Conservation (phyloP, 2,797 vertebrate genomes). For the Natrix natrix region DNA sequence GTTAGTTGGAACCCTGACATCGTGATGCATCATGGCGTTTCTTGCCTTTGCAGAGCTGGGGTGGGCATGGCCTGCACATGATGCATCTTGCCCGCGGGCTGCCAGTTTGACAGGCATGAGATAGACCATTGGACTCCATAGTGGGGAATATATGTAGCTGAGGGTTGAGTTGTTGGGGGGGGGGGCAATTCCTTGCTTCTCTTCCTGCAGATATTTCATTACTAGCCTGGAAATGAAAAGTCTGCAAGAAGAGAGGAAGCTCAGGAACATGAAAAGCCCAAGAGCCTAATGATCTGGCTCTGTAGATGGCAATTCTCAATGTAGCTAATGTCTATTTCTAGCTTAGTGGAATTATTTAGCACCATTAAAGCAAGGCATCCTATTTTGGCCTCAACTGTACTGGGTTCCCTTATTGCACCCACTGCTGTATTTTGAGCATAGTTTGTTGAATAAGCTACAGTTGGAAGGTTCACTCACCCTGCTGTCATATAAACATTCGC, state of each 20-base stretch:
- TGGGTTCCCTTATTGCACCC: not conserved
- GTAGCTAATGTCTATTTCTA: not conserved
- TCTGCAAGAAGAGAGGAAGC: not conserved
- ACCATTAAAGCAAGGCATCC: not conserved
- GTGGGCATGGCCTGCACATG: too few species aligned
- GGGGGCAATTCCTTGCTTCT: not conserved
- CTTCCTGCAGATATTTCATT: not conserved
- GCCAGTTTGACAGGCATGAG: too few species aligned
- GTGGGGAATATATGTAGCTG: not conserved
- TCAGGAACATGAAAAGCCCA: not conserved
- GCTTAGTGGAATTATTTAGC: not conserved
- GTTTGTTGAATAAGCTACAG: not conserved
- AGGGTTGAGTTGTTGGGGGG: not conserved
- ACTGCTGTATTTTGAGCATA: not conserved
- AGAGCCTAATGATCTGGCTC: not conserved
- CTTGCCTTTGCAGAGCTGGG: too few species aligned
- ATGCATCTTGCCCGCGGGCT: accelerated
- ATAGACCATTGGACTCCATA: not conserved
- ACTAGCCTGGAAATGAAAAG: not conserved
- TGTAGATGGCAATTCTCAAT: not conserved
- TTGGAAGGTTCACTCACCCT: not conserved
- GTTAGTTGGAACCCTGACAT: too few species aligned
- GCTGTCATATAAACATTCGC: not conserved
- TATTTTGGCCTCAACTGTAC: not conserved
- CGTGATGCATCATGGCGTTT: too few species aligned